These are phyloP conservation scores for Stenotaenia linearis DNA, from an alignment of 2,888 invertebrate genomes.

Conservation along the genomic window DNA sequence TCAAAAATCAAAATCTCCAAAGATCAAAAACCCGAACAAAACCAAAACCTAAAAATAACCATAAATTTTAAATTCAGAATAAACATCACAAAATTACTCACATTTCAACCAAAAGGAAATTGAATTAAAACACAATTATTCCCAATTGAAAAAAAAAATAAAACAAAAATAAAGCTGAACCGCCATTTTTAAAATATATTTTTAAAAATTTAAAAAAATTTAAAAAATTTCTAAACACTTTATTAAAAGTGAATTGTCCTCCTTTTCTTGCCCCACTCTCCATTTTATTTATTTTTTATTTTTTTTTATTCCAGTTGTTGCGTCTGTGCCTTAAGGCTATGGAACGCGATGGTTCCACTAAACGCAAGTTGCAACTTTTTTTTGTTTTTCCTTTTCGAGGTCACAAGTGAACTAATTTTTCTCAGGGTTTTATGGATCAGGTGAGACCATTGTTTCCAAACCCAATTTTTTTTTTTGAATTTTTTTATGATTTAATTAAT, in stretches of 20 bases:
- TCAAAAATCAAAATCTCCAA: too few species aligned
- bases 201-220: not conserved
- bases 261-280: not conserved
- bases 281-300: not conserved
- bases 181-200: not conserved
- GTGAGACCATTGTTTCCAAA: not conserved
- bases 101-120: too few species aligned
- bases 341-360: conserved; percentile 19
- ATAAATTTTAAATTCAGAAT: too few species aligned
- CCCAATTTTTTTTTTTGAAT: not conserved
- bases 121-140: not conserved
- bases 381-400: not conserved
- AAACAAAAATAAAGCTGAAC: too few species aligned
- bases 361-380: not conserved
- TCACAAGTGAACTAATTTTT: not conserved
- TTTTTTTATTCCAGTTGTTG: not conserved
- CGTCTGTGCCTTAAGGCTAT: not conserved
- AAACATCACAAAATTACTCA: too few species aligned
- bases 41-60: too few species aligned
- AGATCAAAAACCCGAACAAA: not conserved
- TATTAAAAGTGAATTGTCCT: not conserved
- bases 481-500: not conserved
- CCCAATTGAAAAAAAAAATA: not conserved
- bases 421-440: conserved; percentile 5
- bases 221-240: too few species aligned